Evolutionary conservation across 2,888 invertebrate genomes (phyloP).

Genomic region (Trichogramma dendrolimi): DNA sequence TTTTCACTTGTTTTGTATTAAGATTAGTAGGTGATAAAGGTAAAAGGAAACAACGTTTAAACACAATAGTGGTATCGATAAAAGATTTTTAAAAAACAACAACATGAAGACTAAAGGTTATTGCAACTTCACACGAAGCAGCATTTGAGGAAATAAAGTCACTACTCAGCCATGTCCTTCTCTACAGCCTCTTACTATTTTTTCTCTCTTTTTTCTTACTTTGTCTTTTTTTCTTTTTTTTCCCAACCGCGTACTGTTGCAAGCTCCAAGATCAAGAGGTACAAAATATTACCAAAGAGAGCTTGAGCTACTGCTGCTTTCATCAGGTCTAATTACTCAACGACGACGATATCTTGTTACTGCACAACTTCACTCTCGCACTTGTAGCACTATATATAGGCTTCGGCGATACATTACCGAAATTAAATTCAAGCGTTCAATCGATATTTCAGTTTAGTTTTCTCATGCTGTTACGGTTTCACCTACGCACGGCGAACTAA

Average conservation of each 20-base stretch:
- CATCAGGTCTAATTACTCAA: constrained; percentile 22
- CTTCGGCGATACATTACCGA: constrained; percentile 13
- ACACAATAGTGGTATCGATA: neutral
- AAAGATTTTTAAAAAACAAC: neutral
- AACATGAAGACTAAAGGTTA: constrained; percentile 10
- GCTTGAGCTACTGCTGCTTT: constrained; percentile 8
- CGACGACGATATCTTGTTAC: too few relatives aligned
- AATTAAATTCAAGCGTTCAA: constrained; percentile 1
- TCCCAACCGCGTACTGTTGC: neutral
- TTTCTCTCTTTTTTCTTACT: neutral
- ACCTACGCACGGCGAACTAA: too few relatives aligned
- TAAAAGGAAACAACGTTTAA: neutral
- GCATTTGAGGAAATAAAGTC: constrained; percentile 18
- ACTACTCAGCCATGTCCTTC: neutral
- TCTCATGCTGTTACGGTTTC: too few relatives aligned
- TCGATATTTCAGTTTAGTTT: too few relatives aligned
- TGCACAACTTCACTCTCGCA: neutral
- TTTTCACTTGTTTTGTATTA: neutral
- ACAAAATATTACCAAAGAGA: constrained; percentile 11
- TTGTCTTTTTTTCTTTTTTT: too few relatives aligned
- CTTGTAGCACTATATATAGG: neutral
- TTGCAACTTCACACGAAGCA: constrained; percentile 16
- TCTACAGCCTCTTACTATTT: neutral
- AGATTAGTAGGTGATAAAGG: neutral
- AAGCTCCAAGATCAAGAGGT: constrained; percentile 11